Base-by-base conservation (phyloP, 2,888 invertebrate species). In the Drosophila fulvimacula region DNA sequence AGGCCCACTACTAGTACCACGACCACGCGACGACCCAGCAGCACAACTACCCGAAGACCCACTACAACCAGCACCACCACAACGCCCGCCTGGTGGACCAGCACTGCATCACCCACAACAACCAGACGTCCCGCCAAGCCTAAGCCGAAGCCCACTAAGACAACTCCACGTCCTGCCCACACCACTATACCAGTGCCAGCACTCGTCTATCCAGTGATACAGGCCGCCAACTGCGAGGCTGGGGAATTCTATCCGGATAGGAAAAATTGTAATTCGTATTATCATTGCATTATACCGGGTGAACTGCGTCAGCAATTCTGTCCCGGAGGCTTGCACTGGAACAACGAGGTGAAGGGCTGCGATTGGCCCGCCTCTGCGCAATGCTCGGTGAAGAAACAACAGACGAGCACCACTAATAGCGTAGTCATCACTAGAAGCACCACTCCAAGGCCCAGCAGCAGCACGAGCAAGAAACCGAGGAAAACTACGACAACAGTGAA, bases 301-400 rank as follows among this genome's bases (percentile, higher is more conserved):
- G 94, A 95, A 62, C 92, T 96, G 89, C 94, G 93, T 36, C 95
- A 95, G 75, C 96, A 96, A 79, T 94, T 94, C 75, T 97, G 97
- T 88, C 96, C 97, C 0, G 95, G 96, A 0, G 96, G 96, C 5
- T 92, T 97, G 48, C 96, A 97, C 90, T 97, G 97, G 97, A 96
- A 96, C 79, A 92, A 93, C 24, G 88, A 93, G 0, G 93, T 93
- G 53, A 94, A 94, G 42, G 93, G 95, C 44, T 97, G 97, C 85
- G 97, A 97, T 90, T 97, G 97, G 97, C 97, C 97, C 0, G 93
- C 93, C 48, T 93, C 93, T 38, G 96, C 96, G 0, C 95, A 95
- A 80, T 97, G 97, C 89, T 92, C 90, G 34, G 90, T 69, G 0
- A 75, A 70, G 9, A 76, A 79, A 5, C 64, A 74, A 10, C 24